These are phyloP conservation scores for Rhopalosiphum nymphaeae DNA, from an alignment of 2,888 invertebrate species.

Conservation along the genomic window DNA sequence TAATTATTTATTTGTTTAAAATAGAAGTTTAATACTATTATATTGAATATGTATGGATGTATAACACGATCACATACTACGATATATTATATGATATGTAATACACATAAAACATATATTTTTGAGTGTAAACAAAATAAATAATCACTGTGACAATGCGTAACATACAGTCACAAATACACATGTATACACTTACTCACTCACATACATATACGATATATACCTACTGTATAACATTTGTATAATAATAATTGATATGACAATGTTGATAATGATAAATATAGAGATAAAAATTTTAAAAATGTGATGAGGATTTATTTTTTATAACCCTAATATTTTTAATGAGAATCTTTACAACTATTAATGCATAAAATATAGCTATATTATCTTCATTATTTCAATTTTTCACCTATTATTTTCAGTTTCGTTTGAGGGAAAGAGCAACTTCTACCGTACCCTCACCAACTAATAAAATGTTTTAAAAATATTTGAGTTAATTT, in stretches of 20 bases:
- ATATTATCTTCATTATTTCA: background rate
- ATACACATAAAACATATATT: conserved; percentile 33
- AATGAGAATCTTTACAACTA: background rate
- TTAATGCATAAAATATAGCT: background rate
- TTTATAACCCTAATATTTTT: background rate
- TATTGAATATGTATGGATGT: conserved; percentile 42
- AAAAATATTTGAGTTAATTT: no score
- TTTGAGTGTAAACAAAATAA: conserved; percentile 29
- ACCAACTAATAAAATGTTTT: no score
- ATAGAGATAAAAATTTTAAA: conserved; percentile 42
- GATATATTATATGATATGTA: conserved; percentile 11
- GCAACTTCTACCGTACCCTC: no score
- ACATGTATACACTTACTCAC: conserved; percentile 4
- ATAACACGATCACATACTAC: conserved; percentile 9
- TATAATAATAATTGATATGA: conserved; percentile 48
- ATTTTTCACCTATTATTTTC: background rate
- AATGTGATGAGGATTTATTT: background rate
- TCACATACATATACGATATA: conserved; percentile 23
- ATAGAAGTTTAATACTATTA: conserved; percentile 25
- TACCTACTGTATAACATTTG: conserved; percentile 27
- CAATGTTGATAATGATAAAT: conserved; percentile 44
- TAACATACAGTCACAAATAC: background rate
- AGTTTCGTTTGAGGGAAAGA: background rate
- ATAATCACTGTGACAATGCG: conserved; percentile 27
- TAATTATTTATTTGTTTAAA: conserved; percentile 43